Evolutionary conservation across 2,888 invertebrate species (phyloP), one percentile per base, ranked within the genome.

Genomic region (Scelioninae gen. 2): DNA sequence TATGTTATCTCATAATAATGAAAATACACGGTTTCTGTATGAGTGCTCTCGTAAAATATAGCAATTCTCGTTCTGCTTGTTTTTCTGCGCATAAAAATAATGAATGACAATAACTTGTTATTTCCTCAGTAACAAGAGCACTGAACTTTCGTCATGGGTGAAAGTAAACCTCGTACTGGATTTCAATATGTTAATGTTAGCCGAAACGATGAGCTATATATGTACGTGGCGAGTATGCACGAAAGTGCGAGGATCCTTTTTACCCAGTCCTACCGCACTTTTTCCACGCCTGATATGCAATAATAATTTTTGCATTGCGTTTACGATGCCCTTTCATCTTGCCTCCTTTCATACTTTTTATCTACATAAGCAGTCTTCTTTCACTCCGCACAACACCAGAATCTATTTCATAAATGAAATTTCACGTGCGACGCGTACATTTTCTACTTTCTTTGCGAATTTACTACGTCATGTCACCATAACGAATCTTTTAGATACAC

Each of bases 251-350:
- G 18, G 13, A 15, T 35, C 16, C 16, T 35, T 43, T 53, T 69
- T 28, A 35, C 13, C 33, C 15, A 7, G 13, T 2, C 13, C 28
- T 15, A 43, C 22, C n/a, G 45, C 35, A n/a, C 25, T 45, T 43
- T 63, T 45, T 53, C 18, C n/a, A 2, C 11, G 7, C 31, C 15
- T 15, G 28, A 60, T 53, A 61, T 41, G 52, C 60, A 60, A 69
- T 61, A 61, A 69, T 61, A 69, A 69, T 69, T 61, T 61, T 61
- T 61, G 13, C 55, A 25, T 45, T 48, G 37, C 61, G 53, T 61
- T 45, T 69, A 55, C 25, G 45, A 48, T 69, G 61, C 69, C 46
- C 61, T 61, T 69, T 61, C 69, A 61, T 69, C 33, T 69, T 60
- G 19, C 31, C 19, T 22, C 53, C 61, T 61, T 52, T 22, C 22